Evolutionary conservation across 2,113 vertebrate species (phyloP), one percentile per base, ranked within the genome.

Genomic region (Candoia aspera): DNA sequence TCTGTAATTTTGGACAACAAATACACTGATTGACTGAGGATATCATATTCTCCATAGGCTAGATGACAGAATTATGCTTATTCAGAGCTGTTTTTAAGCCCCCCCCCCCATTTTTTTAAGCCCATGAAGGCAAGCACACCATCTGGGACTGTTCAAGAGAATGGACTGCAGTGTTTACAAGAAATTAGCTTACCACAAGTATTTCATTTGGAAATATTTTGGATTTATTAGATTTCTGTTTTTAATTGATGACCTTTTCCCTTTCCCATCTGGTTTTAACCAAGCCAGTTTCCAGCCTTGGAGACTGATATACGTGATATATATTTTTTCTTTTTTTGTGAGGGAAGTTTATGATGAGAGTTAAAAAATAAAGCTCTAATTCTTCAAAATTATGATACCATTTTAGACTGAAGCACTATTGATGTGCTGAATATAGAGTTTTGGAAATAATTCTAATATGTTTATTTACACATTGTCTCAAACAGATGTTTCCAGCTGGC

Each of bases 201-300:
- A 96, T 98, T 97, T 97, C 96, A 97, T 97, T 97, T 97, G 96
- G 96, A 97, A 97, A 97, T 97, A 97, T 93, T 97, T 97, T 97
- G 93, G 93, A 96, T 97, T 98, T 97, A 97, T 97, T 97, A 97
- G 97, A 96, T 97, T 97, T 97, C 94, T 97, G 95, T 13, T 97
- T 98, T 96, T 96, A 97, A 96, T 97, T 97, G 95, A 96, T 98
- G 96, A 96, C 86, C 57, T 96, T 95, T 97, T 97, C 88, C 95
- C 91, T 92, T 97, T 97, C 97, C 96, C 96, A 93, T 97, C 95
- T 97, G 97, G 95, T 97, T 97, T 97, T 88, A 96, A 95, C 91
- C 97, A 97, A 96, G 95, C 58, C 83, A 86, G 87, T 94, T 94
- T 95, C 93, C 93, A 96, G 62, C 87, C 64, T 73, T 59, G 49